phyloP scores from a whole-genome alignment of 2,888 invertebrate genomes.

The Philopedon plagiatum region DNA sequence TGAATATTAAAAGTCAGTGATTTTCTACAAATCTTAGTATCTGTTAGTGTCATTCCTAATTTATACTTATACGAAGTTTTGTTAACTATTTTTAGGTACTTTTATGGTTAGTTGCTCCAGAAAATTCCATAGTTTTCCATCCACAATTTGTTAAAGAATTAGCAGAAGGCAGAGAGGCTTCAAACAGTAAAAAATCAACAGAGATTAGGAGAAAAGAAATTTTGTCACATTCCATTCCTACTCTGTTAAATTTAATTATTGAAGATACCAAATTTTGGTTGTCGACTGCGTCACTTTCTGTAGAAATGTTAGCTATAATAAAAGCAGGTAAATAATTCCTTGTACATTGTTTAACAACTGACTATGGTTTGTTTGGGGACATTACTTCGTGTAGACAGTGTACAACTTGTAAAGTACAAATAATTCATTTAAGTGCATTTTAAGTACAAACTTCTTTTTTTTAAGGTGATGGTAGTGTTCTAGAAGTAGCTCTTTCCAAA shows the following conservation, averaged over 20 bases:
- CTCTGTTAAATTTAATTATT: slow-evolving; percentile 62
- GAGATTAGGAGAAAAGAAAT: slow-evolving; percentile 79
- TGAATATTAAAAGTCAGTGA: too few relatives aligned
- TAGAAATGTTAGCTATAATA: slow-evolving; percentile 80
- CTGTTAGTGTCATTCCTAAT: too few relatives aligned
- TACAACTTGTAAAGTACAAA: too few relatives aligned
- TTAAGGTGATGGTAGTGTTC: slow-evolving; percentile 56
- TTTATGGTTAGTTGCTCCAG: slow-evolving; percentile 89
- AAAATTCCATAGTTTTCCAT: slow-evolving; percentile 86
- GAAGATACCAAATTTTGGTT: slow-evolving; percentile 79
- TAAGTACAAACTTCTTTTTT: slow-evolving; percentile 24
- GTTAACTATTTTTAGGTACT: slow-evolving; percentile 70
- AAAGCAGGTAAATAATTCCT: slow-evolving; percentile 73
- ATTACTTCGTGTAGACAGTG: too few relatives aligned
- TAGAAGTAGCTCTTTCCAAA: slow-evolving; percentile 67
- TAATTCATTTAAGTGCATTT: too few relatives aligned
- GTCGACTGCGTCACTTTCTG: slow-evolving; percentile 76
- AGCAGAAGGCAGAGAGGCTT: slow-evolving; percentile 80
- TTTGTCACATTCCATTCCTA: slow-evolving; percentile 67
- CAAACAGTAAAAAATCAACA: slow-evolving; percentile 81
- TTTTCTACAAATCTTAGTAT: too few relatives aligned
- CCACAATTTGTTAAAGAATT: slow-evolving; percentile 83
- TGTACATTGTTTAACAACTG: too few relatives aligned
- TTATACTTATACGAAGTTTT: too few relatives aligned
- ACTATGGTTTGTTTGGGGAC: too few relatives aligned